phyloP scores from a whole-genome alignment of 2,888 invertebrate species.

The Seira musarum region DNA sequence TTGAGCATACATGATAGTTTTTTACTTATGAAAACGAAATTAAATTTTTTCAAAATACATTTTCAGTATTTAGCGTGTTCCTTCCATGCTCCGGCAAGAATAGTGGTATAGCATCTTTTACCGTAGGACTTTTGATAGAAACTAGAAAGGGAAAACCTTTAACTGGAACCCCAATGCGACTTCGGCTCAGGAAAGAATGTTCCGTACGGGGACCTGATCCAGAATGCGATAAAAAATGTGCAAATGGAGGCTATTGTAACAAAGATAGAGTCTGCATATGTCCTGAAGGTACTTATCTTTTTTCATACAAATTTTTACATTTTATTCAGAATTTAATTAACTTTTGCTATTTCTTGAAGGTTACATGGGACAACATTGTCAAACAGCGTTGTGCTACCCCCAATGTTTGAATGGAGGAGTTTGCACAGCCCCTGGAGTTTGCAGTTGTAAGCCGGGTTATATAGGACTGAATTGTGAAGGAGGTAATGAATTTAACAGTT shows the following conservation, averaged over 20 bases:
- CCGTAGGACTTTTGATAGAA: slow-evolving; percentile 88
- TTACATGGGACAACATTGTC: slow-evolving; percentile 93
- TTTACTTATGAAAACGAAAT: no score
- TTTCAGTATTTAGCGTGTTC: slow-evolving; percentile 88
- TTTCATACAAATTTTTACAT: no score
- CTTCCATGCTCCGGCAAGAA: slow-evolving; percentile 90
- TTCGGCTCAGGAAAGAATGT: slow-evolving; percentile 93
- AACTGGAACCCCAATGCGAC: slow-evolving; percentile 88
- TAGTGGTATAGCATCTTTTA: slow-evolving; percentile 90
- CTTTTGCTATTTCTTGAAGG: no score
- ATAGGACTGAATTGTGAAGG: slow-evolving; percentile 92
- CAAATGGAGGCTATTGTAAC: slow-evolving; percentile 89
- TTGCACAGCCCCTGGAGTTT: slow-evolving; percentile 90
- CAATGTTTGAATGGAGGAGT: slow-evolving; percentile 94
- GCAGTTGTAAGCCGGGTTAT: slow-evolving; percentile 82
- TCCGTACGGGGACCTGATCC: slow-evolving; percentile 93
- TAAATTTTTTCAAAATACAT: not conserved
- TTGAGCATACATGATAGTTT: not conserved
- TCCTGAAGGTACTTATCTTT: slow-evolving; percentile 88
- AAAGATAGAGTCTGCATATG: slow-evolving; percentile 89
- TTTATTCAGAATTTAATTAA: no score
- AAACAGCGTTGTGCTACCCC: slow-evolving; percentile 91
- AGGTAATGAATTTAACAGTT: no score
- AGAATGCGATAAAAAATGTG: slow-evolving; percentile 90
- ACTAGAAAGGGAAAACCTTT: slow-evolving; percentile 84